These are phyloP conservation scores for Athetis lepigone DNA, from an alignment of 2,888 invertebrate species.

Conservation along the genomic window DNA sequence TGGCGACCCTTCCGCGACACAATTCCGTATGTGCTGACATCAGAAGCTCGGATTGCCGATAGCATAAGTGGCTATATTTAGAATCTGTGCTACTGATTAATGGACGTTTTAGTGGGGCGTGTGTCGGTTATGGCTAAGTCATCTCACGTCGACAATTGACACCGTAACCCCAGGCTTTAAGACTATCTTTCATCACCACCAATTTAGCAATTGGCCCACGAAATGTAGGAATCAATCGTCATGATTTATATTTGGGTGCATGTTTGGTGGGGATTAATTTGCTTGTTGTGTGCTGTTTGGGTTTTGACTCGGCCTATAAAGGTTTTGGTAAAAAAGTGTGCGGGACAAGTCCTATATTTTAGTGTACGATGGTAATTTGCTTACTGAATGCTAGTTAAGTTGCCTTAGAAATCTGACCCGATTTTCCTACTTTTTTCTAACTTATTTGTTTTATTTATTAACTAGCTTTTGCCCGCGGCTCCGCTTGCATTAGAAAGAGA, in stretches of 20 bases:
- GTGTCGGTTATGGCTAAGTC: conserved; percentile 73
- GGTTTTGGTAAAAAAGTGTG: background rate
- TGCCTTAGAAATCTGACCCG: too few relatives aligned
- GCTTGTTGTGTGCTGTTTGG: background rate
- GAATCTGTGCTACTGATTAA: conserved; percentile 88
- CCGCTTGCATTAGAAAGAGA: too few relatives aligned
- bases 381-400: background rate
- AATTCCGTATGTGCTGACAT: conserved; percentile 78
- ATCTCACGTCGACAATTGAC: conserved; percentile 82
- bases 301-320: background rate
- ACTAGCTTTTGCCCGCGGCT: too few relatives aligned
- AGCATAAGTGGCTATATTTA: conserved; percentile 90
- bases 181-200: conserved; percentile 74
- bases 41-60: conserved; percentile 78
- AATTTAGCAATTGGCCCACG: conserved; percentile 65
- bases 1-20: conserved; percentile 53
- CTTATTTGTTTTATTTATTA: too few relatives aligned
- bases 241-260: conserved; percentile 58
- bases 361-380: background rate
- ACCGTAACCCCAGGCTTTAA: conserved; percentile 82
- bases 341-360: background rate
- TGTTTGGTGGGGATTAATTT: conserved; percentile 39
- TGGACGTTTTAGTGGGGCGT: conserved; percentile 78
- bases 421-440: too few relatives aligned
- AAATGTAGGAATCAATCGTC: conserved; percentile 61